Evolutionary conservation across 2,113 vertebrate genomes (phyloP).

Genomic region (Myodes glareolus): DNA sequence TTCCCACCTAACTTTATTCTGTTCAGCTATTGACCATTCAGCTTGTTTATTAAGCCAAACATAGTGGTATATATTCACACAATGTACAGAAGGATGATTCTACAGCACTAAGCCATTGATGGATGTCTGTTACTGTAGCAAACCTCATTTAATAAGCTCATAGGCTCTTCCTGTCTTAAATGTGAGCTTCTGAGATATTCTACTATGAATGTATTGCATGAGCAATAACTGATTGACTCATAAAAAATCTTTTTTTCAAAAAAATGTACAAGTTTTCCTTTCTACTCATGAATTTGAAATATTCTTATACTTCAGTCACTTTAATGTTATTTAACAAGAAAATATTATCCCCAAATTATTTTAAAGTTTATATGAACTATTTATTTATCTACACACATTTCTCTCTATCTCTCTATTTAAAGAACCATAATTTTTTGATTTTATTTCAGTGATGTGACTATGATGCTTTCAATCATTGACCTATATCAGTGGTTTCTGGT

Average conservation of each 20-base stretch:
- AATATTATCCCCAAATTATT: neutral
- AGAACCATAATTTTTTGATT: slow-evolving; percentile 31
- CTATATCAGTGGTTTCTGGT: slow-evolving; percentile 74
- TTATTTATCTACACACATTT: neutral
- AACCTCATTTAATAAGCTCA: neutral
- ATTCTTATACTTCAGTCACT: neutral
- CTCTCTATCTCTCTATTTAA: neutral
- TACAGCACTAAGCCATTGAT: neutral
- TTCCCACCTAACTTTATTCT: too few relatives aligned
- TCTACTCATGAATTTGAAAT: neutral
- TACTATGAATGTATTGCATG: neutral
- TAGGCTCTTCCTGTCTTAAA: neutral
- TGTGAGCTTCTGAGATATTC: neutral
- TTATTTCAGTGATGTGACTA: slow-evolving; percentile 62
- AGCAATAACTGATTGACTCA: neutral
- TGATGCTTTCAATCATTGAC: slow-evolving; percentile 74
- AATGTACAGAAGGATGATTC: too few relatives aligned
- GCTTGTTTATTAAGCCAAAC: too few relatives aligned
- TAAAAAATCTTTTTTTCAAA: neutral
- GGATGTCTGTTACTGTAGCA: slow-evolving; percentile 3
- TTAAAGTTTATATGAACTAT: neutral
- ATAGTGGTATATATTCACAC: too few relatives aligned
- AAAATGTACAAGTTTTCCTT: neutral
- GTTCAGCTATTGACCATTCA: too few relatives aligned
- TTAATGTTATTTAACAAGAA: neutral